phyloP scores from a whole-genome alignment of 2,797 vertebrate species.

The Pipistrellus pipistrellus region DNA sequence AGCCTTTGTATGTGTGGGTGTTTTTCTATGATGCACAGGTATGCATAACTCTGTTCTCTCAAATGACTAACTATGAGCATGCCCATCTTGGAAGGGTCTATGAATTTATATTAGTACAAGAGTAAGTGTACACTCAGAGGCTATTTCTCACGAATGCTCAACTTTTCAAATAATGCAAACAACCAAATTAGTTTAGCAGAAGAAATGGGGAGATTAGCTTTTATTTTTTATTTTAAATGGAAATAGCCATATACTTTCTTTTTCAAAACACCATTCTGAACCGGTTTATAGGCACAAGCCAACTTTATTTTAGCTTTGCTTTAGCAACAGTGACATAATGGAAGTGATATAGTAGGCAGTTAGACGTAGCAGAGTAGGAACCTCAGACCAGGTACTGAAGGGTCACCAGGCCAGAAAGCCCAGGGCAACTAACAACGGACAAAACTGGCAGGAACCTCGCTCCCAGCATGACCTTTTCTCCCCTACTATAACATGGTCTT shows the following conservation, averaged over 20 bases:
- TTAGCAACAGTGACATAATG: background rate
- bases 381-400: background rate
- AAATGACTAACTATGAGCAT: slow-evolving; percentile 78
- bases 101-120: slow-evolving; percentile 63
- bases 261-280: slow-evolving; percentile 17
- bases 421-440: background rate
- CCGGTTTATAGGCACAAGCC: background rate
- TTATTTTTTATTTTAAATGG: slow-evolving; percentile 47
- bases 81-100: slow-evolving; percentile 56
- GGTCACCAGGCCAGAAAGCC: background rate
- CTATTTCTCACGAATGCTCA: slow-evolving; percentile 11
- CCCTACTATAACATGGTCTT: background rate
- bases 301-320: slow-evolving; percentile 54
- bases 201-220: background rate
- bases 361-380: background rate
- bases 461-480: background rate
- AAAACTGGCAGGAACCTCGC: background rate
- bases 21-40: slow-evolving; percentile 72
- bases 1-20: slow-evolving; percentile 70
- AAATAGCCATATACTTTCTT: background rate
- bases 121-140: slow-evolving; percentile 52
- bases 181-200: slow-evolving; percentile 5
- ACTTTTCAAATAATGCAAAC: slow-evolving; percentile 60
- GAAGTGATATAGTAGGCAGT: background rate
- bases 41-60: slow-evolving; percentile 64